Conservation (phyloP, 2,888 invertebrate species). For the Drosophila austrosaltans region DNA sequence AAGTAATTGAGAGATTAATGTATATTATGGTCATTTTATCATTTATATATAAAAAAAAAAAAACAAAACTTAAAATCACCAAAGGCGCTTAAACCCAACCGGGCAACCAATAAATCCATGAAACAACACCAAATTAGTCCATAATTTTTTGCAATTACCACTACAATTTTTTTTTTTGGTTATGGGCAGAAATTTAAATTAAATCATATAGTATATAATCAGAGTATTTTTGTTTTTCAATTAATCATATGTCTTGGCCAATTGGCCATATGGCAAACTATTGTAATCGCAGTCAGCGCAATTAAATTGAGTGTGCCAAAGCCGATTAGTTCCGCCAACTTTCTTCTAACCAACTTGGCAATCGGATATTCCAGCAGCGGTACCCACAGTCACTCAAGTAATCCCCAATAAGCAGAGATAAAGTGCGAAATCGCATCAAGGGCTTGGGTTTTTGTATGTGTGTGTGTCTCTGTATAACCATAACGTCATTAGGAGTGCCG, state of each 20-base stretch:
- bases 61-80: too few relatives aligned
- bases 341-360: slow-evolving; percentile 4
- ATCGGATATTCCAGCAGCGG: slow-evolving; percentile 8
- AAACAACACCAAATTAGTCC: too few relatives aligned
- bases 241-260: slow-evolving; percentile 8
- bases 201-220: background rate
- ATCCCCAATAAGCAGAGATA: slow-evolving; percentile 10
- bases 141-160: too few relatives aligned
- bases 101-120: too few relatives aligned
- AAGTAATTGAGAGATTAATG: too few relatives aligned
- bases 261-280: slow-evolving; percentile 6
- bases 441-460: background rate
- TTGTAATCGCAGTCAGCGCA: slow-evolving; percentile 10
- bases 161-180: too few relatives aligned
- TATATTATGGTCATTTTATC: too few relatives aligned
- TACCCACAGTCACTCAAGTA: slow-evolving; percentile 14
- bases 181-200: too few relatives aligned
- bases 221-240: background rate
- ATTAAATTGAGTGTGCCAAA: slow-evolving; percentile 13
- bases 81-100: too few relatives aligned
- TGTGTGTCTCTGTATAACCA: background rate
- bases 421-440: slow-evolving; percentile 7
- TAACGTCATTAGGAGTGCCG: background rate
- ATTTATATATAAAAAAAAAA: too few relatives aligned
- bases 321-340: slow-evolving; percentile 14